Conservation (phyloP, 2,888 invertebrate genomes). For the Trypoxylon attenuatum region DNA sequence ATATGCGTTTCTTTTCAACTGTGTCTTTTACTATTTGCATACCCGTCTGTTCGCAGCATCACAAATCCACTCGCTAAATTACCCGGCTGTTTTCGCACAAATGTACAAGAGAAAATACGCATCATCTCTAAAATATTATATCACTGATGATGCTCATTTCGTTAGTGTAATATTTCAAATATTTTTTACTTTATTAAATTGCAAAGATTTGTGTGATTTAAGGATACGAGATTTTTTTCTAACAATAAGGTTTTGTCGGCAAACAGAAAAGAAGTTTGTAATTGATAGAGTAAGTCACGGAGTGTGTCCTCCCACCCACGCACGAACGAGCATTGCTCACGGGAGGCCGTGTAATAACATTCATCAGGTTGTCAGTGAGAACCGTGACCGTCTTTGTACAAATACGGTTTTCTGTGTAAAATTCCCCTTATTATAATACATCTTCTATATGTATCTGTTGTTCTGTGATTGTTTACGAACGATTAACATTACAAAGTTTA, state of each 20-base stretch:
- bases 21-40: constrained; percentile 45
- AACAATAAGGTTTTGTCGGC: too few relatives aligned
- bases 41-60: neutral
- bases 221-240: too few relatives aligned
- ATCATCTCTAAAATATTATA: too few relatives aligned
- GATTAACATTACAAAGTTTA: neutral
- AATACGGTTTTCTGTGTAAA: constrained; percentile 37
- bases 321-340: constrained; percentile 28
- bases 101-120: too few relatives aligned
- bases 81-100: neutral
- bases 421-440: too few relatives aligned
- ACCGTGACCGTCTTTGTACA: constrained; percentile 52
- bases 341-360: constrained; percentile 46
- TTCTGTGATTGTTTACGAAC: neutral
- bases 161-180: too few relatives aligned
- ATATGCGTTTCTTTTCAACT: constrained; percentile 59
- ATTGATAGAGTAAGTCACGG: constrained; percentile 34
- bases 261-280: too few relatives aligned
- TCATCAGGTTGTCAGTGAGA: constrained; percentile 54
- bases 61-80: constrained; percentile 8
- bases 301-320: constrained; percentile 13
- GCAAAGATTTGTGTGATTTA: too few relatives aligned
- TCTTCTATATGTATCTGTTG: too few relatives aligned
- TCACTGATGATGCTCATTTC: too few relatives aligned
- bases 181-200: too few relatives aligned